Conservation (phyloP, 2,797 vertebrate species). For the Molossus molossus region DNA sequence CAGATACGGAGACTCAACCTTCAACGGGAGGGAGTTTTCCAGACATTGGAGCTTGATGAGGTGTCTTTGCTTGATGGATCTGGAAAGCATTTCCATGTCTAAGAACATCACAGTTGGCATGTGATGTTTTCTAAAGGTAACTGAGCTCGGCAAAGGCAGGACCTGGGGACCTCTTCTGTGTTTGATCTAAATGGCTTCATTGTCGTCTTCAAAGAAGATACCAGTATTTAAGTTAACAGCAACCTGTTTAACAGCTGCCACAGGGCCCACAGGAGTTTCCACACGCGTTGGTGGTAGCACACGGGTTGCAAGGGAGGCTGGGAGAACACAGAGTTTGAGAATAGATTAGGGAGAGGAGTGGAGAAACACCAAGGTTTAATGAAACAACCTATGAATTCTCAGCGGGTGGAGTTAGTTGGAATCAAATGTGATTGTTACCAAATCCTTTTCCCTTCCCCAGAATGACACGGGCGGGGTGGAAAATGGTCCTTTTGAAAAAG, state of each 20-base stretch:
- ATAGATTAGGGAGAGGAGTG: background rate
- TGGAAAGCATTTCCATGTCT: background rate
- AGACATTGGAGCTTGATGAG: background rate
- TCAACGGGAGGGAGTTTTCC: background rate
- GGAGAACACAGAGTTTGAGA: background rate
- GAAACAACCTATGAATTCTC: background rate
- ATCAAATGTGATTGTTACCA: background rate
- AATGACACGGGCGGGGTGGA: background rate
- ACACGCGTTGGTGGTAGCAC: slow-evolving; percentile 81
- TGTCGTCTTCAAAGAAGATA: slow-evolving; percentile 46
- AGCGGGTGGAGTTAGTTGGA: background rate
- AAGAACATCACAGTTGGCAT: background rate
- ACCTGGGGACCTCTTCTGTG: background rate
- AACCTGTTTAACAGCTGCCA: slow-evolving; percentile 4
- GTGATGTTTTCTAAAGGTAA: background rate
- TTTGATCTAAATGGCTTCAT: slow-evolving; percentile 28
- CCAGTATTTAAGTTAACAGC: slow-evolving; percentile 54
- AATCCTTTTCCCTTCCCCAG: background rate
- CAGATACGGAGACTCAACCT: background rate
- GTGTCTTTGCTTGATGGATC: background rate
- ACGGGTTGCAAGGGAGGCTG: slow-evolving; percentile 84
- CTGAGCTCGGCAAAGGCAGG: slow-evolving; percentile 16
- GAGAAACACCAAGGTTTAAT: background rate
- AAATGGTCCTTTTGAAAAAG: slow-evolving; percentile 31
- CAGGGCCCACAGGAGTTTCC: slow-evolving; percentile 67